Conservation (phyloP, 2,113 vertebrate species). For the Pseudorhombus dupliciocellatus region DNA sequence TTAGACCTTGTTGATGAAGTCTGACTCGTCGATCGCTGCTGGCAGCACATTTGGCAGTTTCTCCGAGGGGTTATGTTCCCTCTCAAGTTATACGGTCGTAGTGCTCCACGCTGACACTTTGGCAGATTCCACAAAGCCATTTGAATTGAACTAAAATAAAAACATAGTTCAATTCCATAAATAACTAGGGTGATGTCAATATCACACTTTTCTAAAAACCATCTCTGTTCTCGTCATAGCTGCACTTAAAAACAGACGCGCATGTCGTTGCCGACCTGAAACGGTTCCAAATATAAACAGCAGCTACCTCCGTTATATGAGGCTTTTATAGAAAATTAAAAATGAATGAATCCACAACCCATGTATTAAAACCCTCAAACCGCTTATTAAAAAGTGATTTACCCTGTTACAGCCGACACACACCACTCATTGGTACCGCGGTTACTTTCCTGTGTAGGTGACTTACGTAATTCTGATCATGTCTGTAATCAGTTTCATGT, state of each 20-base stretch:
- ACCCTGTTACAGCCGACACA: slow-evolving; percentile 35
- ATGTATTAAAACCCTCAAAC: neutral
- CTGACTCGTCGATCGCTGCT: neutral
- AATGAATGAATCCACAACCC: slow-evolving; percentile 15
- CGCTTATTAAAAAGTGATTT: slow-evolving; percentile 25
- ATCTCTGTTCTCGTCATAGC: neutral
- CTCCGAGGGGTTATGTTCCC: neutral
- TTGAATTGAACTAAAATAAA: neutral
- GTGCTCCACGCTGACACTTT: neutral
- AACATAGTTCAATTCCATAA: neutral
- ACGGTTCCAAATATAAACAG: neutral
- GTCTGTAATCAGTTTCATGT: neutral
- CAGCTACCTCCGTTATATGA: neutral
- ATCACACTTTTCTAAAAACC: neutral
- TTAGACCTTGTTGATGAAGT: neutral
- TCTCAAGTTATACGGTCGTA: neutral
- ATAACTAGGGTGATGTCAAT: neutral
- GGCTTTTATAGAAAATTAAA: slow-evolving; percentile 5
- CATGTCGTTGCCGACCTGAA: neutral
- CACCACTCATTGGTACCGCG: slow-evolving; percentile 38
- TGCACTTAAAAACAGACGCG: slow-evolving; percentile 3
- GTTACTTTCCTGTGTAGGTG: slow-evolving; percentile 13
- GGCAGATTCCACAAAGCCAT: neutral
- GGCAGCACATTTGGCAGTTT: neutral
- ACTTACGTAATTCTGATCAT: slow-evolving; percentile 42